A percentile compares a stretch with the other conserved stretches of the same genome.
These are phyloP conservation scores for Nibea coibor DNA, from an alignment of 2,113 vertebrate species.

Conservation along the genomic window DNA sequence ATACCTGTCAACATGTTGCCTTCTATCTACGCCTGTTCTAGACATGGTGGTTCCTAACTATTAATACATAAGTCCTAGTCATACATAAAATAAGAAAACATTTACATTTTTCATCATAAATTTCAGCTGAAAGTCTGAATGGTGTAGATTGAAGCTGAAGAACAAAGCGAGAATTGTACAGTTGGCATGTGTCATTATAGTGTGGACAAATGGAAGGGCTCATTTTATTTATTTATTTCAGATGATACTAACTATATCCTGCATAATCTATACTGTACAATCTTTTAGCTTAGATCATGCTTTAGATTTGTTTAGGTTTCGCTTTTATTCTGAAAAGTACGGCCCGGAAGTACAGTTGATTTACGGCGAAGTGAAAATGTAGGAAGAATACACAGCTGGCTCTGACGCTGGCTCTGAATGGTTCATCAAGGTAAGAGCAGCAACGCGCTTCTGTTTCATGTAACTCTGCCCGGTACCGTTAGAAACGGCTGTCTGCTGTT, in stretches of 20 bases:
- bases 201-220: neutral
- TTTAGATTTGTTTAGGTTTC: too few relatives aligned
- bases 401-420: neutral
- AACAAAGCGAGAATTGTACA: neutral
- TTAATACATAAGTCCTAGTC: too few relatives aligned
- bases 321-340: constrained; percentile 1
- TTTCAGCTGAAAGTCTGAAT: too few relatives aligned
- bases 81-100: too few relatives aligned
- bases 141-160: neutral
- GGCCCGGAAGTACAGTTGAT: neutral
- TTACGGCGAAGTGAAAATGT: neutral
- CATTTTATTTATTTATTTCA: neutral
- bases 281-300: neutral
- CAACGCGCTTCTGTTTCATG: accelerated
- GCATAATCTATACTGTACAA: neutral
- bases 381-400: accelerated
- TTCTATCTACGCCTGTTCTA: too few relatives aligned
- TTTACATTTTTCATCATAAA: too few relatives aligned
- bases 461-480: neutral
- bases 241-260: neutral
- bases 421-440: neutral
- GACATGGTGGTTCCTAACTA: too few relatives aligned
- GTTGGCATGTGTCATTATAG: too few relatives aligned
- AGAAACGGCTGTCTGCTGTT: too few relatives aligned
- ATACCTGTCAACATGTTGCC: too few relatives aligned